These are phyloP conservation scores for Capra hircus DNA, from an alignment of 2,113 vertebrate species.

Conservation along the genomic window DNA sequence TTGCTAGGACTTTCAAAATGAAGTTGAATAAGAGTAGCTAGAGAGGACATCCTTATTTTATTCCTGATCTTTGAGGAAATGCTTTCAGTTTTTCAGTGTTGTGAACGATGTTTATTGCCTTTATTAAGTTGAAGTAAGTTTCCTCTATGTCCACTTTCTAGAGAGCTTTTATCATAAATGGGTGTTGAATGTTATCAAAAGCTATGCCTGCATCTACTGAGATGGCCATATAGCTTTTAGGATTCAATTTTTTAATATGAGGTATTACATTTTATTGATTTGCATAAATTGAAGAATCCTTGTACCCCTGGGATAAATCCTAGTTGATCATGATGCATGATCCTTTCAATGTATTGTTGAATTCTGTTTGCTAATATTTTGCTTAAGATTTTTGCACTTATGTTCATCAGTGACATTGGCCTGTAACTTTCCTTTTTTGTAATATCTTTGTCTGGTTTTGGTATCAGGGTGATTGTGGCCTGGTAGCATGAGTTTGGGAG, in stretches of 20 bases:
- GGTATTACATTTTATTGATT: not conserved
- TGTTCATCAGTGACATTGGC: not conserved
- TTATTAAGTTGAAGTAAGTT: not conserved
- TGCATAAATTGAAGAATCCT: not conserved
- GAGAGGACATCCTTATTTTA: not conserved
- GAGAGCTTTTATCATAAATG: not conserved
- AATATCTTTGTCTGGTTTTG: not conserved
- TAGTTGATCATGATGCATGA: not conserved
- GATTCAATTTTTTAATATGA: not conserved
- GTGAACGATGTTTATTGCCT: not conserved
- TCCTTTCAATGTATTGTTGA: not conserved
- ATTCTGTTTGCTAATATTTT: not conserved
- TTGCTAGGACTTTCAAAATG: not conserved
- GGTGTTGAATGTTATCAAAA: not conserved
- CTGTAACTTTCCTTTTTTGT: not conserved
- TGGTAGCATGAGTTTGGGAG: not conserved
- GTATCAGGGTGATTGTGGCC: not conserved
- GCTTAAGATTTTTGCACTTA: not conserved
- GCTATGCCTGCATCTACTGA: not conserved
- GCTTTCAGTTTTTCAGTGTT: not conserved
- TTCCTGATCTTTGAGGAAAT: not conserved
- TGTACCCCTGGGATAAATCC: not conserved
- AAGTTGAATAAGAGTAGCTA: not conserved
- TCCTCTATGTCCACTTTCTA: not conserved
- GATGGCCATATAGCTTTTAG: not conserved